phyloP scores from a whole-genome alignment of 2,797 vertebrate species.

The Meda fulgida region DNA sequence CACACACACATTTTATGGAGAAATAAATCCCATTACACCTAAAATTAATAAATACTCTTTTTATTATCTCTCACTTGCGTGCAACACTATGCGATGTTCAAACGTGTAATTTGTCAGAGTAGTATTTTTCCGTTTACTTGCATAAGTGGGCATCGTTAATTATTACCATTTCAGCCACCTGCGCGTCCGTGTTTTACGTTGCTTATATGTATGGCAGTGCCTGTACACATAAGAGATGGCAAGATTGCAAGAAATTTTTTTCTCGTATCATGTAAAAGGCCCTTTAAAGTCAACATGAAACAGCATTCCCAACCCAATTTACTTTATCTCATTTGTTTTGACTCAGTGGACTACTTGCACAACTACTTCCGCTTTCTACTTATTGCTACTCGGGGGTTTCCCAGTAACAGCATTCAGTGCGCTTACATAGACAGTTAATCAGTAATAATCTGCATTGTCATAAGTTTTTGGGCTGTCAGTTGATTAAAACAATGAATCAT shows the following conservation, averaged over 20 bases:
- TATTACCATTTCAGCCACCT: not conserved
- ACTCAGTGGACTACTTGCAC: not conserved
- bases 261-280: conserved; percentile 3
- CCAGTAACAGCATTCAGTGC: not conserved
- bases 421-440: not conserved
- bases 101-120: not conserved
- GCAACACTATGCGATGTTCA: not conserved
- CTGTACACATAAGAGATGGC: conserved; percentile 3
- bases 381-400: not conserved
- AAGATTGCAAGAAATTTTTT: not conserved
- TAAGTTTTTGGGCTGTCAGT: not conserved
- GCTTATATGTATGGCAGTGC: not conserved
- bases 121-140: not conserved
- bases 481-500: not conserved
- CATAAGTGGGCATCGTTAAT: not conserved
- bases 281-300: conserved; percentile 25
- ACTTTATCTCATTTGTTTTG: not conserved
- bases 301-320: not conserved
- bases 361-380: not conserved
- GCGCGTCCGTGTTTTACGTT: not conserved
- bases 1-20: not conserved
- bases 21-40: not conserved
- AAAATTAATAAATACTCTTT: not conserved
- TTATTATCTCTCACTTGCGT: not conserved
- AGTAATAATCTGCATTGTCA: too few relatives aligned